phyloP scores from a whole-genome alignment of 2,797 vertebrate genomes.

The Ctenopoma multispine region DNA sequence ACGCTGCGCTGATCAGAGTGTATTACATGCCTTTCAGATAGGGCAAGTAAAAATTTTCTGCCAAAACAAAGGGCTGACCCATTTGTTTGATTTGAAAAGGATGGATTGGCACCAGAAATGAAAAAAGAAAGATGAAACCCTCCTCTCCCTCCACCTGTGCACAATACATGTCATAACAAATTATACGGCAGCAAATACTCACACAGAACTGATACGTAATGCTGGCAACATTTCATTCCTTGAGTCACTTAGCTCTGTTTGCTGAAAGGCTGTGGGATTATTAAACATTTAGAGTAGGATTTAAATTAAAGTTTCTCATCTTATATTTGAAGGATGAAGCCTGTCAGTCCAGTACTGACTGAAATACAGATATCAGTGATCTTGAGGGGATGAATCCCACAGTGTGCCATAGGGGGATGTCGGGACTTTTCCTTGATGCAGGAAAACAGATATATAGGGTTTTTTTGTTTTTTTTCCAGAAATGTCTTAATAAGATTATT shows the following conservation, averaged over 20 bases:
- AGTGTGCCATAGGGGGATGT: too few species aligned
- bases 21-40: conserved; percentile 58
- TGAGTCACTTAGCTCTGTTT: conserved; percentile 39
- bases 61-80: conserved; percentile 61
- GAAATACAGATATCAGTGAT: neutral
- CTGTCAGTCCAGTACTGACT: neutral
- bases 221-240: conserved; percentile 34
- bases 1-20: conserved; percentile 48
- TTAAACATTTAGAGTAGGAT: conserved; percentile 15
- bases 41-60: conserved; percentile 53
- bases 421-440: neutral
- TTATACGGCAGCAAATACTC: conserved; percentile 58
- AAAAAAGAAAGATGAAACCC: conserved; percentile 40
- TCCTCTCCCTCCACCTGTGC: conserved; percentile 59
- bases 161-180: conserved; percentile 64
- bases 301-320: conserved; percentile 20
- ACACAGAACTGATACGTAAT: conserved; percentile 38
- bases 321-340: conserved; percentile 3
- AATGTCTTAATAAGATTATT: neutral
- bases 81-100: conserved; percentile 71
- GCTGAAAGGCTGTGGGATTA: conserved; percentile 27
- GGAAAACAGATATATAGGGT: too few species aligned
- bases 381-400: neutral
- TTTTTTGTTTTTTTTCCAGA: neutral
- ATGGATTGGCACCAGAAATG: conserved; percentile 35